Evolutionary conservation across 2,888 invertebrate species (phyloP), one percentile per base, ranked within the genome.

Genomic region (Choristoneura rosaceana): DNA sequence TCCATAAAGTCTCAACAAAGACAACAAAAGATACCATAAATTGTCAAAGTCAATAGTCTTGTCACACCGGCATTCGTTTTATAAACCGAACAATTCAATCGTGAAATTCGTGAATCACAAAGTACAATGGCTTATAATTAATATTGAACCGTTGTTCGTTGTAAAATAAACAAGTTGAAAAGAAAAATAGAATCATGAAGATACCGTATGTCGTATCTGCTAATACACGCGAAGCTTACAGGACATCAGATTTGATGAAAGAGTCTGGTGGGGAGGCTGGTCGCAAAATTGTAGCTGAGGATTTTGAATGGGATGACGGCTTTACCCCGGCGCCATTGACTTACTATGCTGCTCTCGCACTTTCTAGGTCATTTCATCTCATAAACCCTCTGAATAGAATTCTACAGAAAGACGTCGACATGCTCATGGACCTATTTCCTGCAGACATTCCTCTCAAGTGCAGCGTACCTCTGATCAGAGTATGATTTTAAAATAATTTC

Each of bases 341-440:
- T 1, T 90, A 84, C 77, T 88, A 78, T 58, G 91, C 91, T 4
- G 86, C 89, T 9, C 74, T 90, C 1, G 68, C 81, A 12, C 80
- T 94, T 0, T 91, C 94, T 0, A 88, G 78, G 74, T 75, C 88
- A 58, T 95, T 95, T 77, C 85, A 92, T 64, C 87, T 88, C 70
- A 82, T 94, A 68, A 95, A 95, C 62, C 89, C 96, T n/a, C 86
- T 96, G 1, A 82, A 94, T 14, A 88, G 86, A 70, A 87, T 96
- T 47, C 92, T 96, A 12, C 94, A 94, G 77, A 93, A 93, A 74
- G 96, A 96, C 79, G 84, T 94, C 45, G 94, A 95, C 77, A 88
- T 93, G 70, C 86, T 96, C 2, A 91, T 96, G 84, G 96, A 96
- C 87, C 87, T 95, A 71, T 90, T 95, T 76, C 95, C 96, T 1